phyloP scores from a whole-genome alignment of 2,113 vertebrate genomes.

The Heptranchias perlo region DNA sequence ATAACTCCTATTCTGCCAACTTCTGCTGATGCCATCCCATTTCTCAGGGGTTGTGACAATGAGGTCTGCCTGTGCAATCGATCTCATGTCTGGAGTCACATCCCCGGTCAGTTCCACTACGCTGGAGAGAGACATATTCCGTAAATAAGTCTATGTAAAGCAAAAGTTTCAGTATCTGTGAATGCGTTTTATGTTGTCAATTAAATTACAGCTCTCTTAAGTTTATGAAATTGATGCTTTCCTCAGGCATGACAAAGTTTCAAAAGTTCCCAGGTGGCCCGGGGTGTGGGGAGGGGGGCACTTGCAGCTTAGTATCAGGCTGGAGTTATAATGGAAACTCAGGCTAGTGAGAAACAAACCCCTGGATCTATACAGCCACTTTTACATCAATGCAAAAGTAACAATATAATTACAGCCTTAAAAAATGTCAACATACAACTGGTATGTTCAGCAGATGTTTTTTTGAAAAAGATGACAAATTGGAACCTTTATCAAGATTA shows the following conservation, averaged over 20 bases:
- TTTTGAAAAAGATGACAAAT: neutral
- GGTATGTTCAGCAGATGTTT: neutral
- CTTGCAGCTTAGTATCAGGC: neutral
- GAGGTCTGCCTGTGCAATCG: conserved; percentile 86
- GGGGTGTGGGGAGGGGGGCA: too few relatives aligned
- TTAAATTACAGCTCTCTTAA: neutral
- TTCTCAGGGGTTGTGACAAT: conserved; percentile 98
- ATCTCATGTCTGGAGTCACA: conserved; percentile 90
- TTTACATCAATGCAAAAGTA: neutral
- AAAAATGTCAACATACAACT: neutral
- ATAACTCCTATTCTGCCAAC: conserved; percentile 96
- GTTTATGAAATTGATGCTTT: neutral
- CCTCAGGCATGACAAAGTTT: neutral
- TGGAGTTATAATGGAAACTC: neutral
- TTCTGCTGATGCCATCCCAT: conserved; percentile 95
- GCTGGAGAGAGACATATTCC: conserved; percentile 52
- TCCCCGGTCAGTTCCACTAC: conserved; percentile 95
- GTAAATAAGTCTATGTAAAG: neutral
- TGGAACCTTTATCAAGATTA: neutral
- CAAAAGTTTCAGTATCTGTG: neutral
- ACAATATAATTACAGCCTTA: neutral
- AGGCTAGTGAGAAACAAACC: neutral
- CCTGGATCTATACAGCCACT: neutral
- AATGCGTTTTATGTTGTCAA: neutral
- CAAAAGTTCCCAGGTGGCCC: neutral